phyloP scores from a whole-genome alignment of 1,140 invertebrate species.

The Mamestra configurata region DNA sequence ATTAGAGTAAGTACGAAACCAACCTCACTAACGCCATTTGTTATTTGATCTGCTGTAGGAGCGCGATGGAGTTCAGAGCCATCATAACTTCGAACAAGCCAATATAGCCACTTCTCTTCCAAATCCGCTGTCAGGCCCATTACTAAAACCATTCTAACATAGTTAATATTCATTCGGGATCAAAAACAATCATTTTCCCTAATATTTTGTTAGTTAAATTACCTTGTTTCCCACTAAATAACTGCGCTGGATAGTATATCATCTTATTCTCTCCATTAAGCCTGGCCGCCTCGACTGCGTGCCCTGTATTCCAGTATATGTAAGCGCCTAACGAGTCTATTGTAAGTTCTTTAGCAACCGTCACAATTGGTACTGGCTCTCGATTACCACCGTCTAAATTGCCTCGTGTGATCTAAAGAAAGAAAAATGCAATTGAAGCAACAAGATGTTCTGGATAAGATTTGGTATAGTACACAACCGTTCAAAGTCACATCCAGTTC shows the following conservation, averaged over 20 bases:
- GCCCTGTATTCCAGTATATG: slow-evolving; percentile 96
- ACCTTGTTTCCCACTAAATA: slow-evolving; percentile 94
- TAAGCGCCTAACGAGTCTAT: slow-evolving; percentile 94
- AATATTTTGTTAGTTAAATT: slow-evolving; percentile 31
- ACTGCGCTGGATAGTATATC: slow-evolving; percentile 91
- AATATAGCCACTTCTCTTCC: slow-evolving; percentile 92
- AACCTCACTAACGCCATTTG: slow-evolving; percentile 74
- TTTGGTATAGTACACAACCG: too few relatives aligned
- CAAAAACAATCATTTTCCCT: too few relatives aligned
- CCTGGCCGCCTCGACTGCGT: slow-evolving; percentile 93
- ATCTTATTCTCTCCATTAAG: slow-evolving; percentile 93
- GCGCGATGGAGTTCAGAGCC: slow-evolving; percentile 92
- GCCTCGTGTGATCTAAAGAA: slow-evolving; percentile 76
- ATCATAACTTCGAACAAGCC: slow-evolving; percentile 93
- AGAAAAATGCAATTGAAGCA: slow-evolving; percentile 6
- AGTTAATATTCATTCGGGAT: slow-evolving; percentile 4
- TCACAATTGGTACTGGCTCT: slow-evolving; percentile 93
- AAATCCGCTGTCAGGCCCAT: slow-evolving; percentile 94
- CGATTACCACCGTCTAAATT: slow-evolving; percentile 85
- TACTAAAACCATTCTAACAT: slow-evolving; percentile 87
- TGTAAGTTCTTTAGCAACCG: slow-evolving; percentile 93
- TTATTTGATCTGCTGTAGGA: slow-evolving; percentile 89
- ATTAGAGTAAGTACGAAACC: slow-evolving; percentile 12
- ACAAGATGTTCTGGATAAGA: background rate
- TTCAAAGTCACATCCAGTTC: background rate